Evolutionary conservation across 2,113 vertebrate species (phyloP).

Genomic region (Coptodon rendalli): DNA sequence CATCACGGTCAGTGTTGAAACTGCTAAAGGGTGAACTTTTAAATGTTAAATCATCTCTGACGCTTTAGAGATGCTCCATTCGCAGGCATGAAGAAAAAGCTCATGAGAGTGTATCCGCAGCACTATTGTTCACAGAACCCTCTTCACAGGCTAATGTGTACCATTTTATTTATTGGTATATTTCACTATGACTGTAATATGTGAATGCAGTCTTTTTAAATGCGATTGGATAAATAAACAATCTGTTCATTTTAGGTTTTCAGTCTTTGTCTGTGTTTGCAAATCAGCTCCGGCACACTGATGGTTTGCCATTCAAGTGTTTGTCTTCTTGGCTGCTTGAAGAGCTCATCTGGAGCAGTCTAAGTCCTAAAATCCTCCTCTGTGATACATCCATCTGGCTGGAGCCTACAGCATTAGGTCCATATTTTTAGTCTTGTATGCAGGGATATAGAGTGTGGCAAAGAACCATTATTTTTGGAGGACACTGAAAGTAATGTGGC

Average conservation of each 20-base stretch:
- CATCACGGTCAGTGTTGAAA: slow-evolving; percentile 12
- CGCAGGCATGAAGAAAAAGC: slow-evolving; percentile 16
- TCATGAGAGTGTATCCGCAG: background rate
- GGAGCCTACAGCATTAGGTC: background rate
- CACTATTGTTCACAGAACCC: slow-evolving; percentile 37
- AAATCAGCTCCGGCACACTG: background rate
- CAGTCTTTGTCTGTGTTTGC: background rate
- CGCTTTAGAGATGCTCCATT: background rate
- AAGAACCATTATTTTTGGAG: background rate
- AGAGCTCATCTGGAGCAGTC: slow-evolving; percentile 1
- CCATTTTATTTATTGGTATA: slow-evolving; percentile 27
- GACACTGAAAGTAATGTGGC: background rate
- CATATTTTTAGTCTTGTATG: slow-evolving; percentile 7
- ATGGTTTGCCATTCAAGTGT: background rate
- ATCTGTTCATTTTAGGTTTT: background rate
- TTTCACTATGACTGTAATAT: slow-evolving; percentile 6
- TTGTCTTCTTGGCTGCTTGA: slow-evolving; percentile 8
- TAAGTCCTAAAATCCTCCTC: slow-evolving; percentile 19
- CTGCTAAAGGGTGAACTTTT: background rate
- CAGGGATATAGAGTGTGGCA: background rate
- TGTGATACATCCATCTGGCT: slow-evolving; percentile 28
- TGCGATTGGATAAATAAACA: slow-evolving; percentile 34
- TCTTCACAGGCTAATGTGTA: slow-evolving; percentile 14
- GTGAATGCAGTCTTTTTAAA: slow-evolving; percentile 3
- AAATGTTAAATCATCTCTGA: slow-evolving; percentile 1